phyloP scores from a whole-genome alignment of 2,888 invertebrate species.

The Sericinus montela region DNA sequence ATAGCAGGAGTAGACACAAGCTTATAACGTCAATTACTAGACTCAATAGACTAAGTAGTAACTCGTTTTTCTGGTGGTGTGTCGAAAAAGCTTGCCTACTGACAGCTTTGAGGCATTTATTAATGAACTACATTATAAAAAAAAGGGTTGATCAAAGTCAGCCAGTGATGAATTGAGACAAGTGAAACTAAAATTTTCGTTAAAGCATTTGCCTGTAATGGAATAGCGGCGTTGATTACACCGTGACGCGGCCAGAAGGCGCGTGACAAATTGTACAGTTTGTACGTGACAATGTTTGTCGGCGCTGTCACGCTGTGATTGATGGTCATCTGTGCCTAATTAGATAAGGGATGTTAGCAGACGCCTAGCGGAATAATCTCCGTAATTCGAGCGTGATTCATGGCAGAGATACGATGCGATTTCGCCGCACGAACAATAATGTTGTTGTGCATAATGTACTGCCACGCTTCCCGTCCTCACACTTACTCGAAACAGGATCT shows the following conservation, averaged over 20 bases:
- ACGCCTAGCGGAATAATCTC: slow-evolving; percentile 23
- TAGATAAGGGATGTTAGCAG: slow-evolving; percentile 41
- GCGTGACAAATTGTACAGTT: slow-evolving; percentile 43
- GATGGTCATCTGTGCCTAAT: slow-evolving; percentile 48
- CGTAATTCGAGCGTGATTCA: slow-evolving; percentile 25
- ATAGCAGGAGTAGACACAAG: too few species aligned
- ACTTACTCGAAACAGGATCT: neutral
- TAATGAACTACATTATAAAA: too few species aligned
- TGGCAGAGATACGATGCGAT: slow-evolving; percentile 15
- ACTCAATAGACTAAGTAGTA: too few species aligned
- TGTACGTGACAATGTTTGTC: slow-evolving; percentile 35
- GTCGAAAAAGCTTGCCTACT: too few species aligned
- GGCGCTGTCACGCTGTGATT: slow-evolving; percentile 38
- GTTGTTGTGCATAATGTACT: slow-evolving; percentile 4
- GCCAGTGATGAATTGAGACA: too few species aligned
- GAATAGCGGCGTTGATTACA: slow-evolving; percentile 9
- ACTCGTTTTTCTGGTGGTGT: too few species aligned
- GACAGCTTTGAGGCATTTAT: too few species aligned
- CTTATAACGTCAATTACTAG: too few species aligned
- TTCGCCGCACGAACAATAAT: slow-evolving; percentile 7
- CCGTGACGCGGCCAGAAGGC: slow-evolving; percentile 10
- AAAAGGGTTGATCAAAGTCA: too few species aligned
- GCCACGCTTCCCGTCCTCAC: neutral
- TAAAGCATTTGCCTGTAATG: neutral
- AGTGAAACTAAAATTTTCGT: neutral